Evolutionary conservation across 2,113 vertebrate genomes (phyloP).

Genomic region (Tachysurus fulvidraco): DNA sequence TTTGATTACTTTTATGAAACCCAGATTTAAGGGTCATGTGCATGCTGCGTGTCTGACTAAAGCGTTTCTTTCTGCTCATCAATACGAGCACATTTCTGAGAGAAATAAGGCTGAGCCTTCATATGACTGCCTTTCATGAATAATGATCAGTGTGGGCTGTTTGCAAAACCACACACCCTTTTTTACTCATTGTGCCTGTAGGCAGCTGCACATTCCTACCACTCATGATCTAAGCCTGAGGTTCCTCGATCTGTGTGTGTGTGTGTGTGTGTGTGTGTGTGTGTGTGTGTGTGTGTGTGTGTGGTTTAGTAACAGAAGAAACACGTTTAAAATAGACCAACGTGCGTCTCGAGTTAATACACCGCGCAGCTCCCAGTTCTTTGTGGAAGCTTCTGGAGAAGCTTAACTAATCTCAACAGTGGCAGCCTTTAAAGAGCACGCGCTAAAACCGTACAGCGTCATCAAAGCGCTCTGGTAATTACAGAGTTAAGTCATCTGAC

Average conservation of each 20-base stretch:
- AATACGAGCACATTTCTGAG: slow-evolving; percentile 23
- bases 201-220: slow-evolving; percentile 64
- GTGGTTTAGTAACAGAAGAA: slow-evolving; percentile 24
- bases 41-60: slow-evolving; percentile 24
- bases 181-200: slow-evolving; percentile 55
- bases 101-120: slow-evolving; percentile 41
- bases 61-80: slow-evolving; percentile 37
- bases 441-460: slow-evolving; percentile 57
- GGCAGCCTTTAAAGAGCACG: slow-evolving; percentile 33
- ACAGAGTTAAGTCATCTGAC: slow-evolving; percentile 80
- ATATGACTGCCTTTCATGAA: slow-evolving; percentile 58
- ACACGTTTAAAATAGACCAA: slow-evolving; percentile 37
- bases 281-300: slow-evolving; percentile 30
- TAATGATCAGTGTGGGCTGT: slow-evolving; percentile 63
- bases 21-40: slow-evolving; percentile 36
- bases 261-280: slow-evolving; percentile 12
- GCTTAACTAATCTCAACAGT: slow-evolving; percentile 47
- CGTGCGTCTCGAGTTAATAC: slow-evolving; percentile 33
- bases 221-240: slow-evolving; percentile 59
- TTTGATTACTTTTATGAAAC: slow-evolving; percentile 15
- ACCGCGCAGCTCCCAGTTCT: slow-evolving; percentile 17
- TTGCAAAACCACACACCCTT: slow-evolving; percentile 55
- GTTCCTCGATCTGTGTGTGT: slow-evolving; percentile 34
- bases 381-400: slow-evolving; percentile 13
- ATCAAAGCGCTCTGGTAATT: slow-evolving; percentile 73